Base-by-base conservation (phyloP, 2,113 vertebrate genomes). In the Atlantisia rogersi region DNA sequence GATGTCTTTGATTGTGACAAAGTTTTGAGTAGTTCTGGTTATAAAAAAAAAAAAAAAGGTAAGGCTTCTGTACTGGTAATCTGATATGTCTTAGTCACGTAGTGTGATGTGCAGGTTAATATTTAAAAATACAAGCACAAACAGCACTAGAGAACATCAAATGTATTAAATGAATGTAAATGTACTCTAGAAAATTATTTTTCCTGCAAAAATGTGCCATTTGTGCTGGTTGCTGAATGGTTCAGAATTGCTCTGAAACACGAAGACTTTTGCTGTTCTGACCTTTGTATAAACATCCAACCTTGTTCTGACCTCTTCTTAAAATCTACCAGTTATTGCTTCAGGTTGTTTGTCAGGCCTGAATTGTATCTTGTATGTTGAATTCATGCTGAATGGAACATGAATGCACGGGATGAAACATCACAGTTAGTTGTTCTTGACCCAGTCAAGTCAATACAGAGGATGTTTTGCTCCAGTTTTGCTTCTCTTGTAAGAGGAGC, bases 181-280 rank as follows among this genome's bases (percentile, higher is more conserved):
- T 19, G 26, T 39, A 37, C 24, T 80, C 15, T 8, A 7, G 0
- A 2, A 11, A 64, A 56, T 42, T 1, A 1, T 58, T 58, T 58
- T 25, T 69, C 29, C 50, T 90, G 37, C 13, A 8, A 39, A 48
- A 55, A 40, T 37, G 29, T 75, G 26, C 37, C 15, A 4, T 18
- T 81, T 68, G 17, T 85, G 17, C 58, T 69, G 25, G 40, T 82
- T 76, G 25, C 26, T 80, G 37, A 71, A 68, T 35, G 60, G 42
- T 48, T 91, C 64, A 71, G 19, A 74, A 60, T 17, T 68, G 8
- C 35, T 87, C 19, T 25, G 64, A 44, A 93, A 11, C 8, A 42
- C 11, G 29, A 35, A 76, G 9, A 56, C 21, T 21, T 71, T 56
- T 56, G 16, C 16, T 13, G 4, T 46, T 88, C n/a, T 2, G 1